phyloP scores from a whole-genome alignment of 1,140 invertebrate species.

The Drosophila kurseongensis region DNA sequence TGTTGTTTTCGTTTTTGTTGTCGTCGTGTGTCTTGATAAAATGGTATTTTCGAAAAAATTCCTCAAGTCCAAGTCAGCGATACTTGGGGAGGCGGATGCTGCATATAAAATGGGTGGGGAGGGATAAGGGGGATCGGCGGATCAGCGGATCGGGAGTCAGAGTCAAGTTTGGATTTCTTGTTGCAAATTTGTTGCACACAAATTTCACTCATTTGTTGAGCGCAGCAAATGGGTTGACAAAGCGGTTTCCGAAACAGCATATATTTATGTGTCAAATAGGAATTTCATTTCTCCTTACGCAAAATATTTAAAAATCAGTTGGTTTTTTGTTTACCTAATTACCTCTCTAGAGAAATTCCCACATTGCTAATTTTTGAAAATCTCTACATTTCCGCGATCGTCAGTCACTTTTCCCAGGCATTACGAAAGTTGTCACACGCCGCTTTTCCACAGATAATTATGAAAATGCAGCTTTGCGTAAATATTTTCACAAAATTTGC shows the following conservation, averaged over 20 bases:
- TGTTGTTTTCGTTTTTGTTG: conserved; percentile 35
- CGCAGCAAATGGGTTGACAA: conserved; percentile 22
- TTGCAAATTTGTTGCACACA: conserved; percentile 76
- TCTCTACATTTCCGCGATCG: conserved; percentile 22
- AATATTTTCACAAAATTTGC: conserved; percentile 46
- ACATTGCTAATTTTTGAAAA: conserved; percentile 9
- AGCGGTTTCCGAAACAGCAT: conserved; percentile 1
- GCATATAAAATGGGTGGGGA: conserved; percentile 10
- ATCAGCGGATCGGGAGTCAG: conserved; percentile 18
- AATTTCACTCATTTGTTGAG: conserved; percentile 67
- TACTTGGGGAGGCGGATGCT: conserved; percentile 48
- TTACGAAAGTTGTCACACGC: conserved; percentile 67
- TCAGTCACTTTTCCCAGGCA: conserved; percentile 15
- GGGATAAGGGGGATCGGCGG: background rate
- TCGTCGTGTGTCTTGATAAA: conserved; percentile 82
- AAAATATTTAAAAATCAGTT: background rate
- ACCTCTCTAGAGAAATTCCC: conserved; percentile 12
- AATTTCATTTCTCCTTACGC: background rate
- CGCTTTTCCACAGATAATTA: conserved; percentile 45
- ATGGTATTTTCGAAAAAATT: conserved; percentile 80
- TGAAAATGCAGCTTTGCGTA: conserved; percentile 25
- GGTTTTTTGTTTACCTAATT: background rate
- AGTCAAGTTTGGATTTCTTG: conserved; percentile 63
- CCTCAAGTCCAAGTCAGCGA: conserved; percentile 71
- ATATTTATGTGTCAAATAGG: background rate